phyloP scores from a whole-genome alignment of 2,888 invertebrate genomes.

The Hypsopygia costalis region DNA sequence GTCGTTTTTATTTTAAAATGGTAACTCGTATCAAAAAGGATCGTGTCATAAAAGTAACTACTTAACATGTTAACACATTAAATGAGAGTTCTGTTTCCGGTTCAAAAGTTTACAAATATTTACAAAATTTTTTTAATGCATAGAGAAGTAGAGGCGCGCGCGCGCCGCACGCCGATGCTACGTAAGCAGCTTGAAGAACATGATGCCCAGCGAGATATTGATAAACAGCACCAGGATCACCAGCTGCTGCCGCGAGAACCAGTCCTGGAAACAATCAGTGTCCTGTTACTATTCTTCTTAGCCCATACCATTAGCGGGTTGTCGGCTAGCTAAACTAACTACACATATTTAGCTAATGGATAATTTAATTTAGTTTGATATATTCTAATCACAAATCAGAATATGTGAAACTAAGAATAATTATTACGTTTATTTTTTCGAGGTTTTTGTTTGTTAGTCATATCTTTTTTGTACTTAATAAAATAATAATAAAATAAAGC shows the following conservation, averaged over 20 bases:
- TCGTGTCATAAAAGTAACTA: constrained; percentile 37
- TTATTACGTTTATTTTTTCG: too few species aligned
- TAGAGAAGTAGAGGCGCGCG: constrained; percentile 43
- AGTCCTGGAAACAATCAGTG: constrained; percentile 85
- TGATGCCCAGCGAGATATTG: constrained; percentile 96
- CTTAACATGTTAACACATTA: constrained; percentile 43
- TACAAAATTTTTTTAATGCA: constrained; percentile 53
- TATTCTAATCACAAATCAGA: too few species aligned
- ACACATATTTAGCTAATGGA: too few species aligned
- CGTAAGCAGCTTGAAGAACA: constrained; percentile 97
- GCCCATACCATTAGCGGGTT: too few species aligned
- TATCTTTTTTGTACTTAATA: too few species aligned
- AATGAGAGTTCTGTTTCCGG: constrained; percentile 47
- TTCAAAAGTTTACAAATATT: constrained; percentile 51
- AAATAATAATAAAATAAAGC: too few species aligned
- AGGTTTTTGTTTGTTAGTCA: too few species aligned
- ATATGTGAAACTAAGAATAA: too few species aligned
- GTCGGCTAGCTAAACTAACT: too few species aligned
- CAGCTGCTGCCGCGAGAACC: constrained; percentile 97
- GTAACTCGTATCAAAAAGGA: constrained; percentile 46
- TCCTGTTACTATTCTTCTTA: too few species aligned
- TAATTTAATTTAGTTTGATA: too few species aligned
- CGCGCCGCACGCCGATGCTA: constrained; percentile 85
- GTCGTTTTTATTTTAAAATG: constrained; percentile 34
- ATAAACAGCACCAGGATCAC: constrained; percentile 95